Evolutionary conservation across 2,113 vertebrate genomes (phyloP), one percentile per base, ranked within the genome.

Genomic region (Dromaius novaehollandiae): DNA sequence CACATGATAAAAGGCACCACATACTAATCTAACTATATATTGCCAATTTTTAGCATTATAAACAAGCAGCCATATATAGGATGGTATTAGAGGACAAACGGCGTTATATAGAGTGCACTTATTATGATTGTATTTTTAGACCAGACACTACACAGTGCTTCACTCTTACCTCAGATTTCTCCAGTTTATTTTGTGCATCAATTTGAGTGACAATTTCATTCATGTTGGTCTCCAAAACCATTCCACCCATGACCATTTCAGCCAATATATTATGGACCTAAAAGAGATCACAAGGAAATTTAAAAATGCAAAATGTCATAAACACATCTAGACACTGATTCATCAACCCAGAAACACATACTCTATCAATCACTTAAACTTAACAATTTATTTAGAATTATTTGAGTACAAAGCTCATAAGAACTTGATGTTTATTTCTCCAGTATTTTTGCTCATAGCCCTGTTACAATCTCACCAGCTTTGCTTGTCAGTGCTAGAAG

Each of bases 171-270:
- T 99, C 99, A 76, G 99, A 99, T 95, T 99, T 99, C 98, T 99
- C 99, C 98, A 99, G 98, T 98, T 99, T 99, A 98, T 99, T 99
- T 95, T 99, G 99, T 83, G 99, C 99, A 92, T 99, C 99, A 98
- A 99, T 99, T 91, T 99, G 99, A 55, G 98, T 99, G 95, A 99
- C 99, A 96, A 99, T 99, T 98, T 99, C 99, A 84, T 99, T 99
- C 99, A 99, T 99, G 95, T 99, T 99, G 86, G 99, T 99, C 98
- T 99, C 99, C 94, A 99, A 97, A 95, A 99, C 99, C 99, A 99
- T 99, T 91, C 99, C 99, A 30, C 99, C 99, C 99, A 99, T 99
- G 96, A 99, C 99, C 99, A 99, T 99, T 98, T 99, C 99, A 2
- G 99, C 99, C 97, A 99, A 98, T 96, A 99, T 99, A 97, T 99